A percentile compares a stretch with the other conserved stretches of the same genome.
phyloP scores from a whole-genome alignment of 1,140 invertebrate species.

The Monochamus saltuarius region DNA sequence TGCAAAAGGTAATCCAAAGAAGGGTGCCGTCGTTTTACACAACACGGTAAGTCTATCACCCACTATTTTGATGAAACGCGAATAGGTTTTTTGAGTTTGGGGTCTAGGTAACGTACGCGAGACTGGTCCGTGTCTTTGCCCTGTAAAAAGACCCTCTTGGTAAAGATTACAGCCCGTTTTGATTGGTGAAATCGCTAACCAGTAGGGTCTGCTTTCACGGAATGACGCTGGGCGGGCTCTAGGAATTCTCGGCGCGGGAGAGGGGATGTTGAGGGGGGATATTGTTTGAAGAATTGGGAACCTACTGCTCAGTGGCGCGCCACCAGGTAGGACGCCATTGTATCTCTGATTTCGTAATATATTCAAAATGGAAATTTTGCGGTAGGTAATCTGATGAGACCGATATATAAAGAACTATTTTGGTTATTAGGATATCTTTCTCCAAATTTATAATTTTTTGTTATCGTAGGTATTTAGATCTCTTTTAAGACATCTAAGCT shows the following conservation, averaged over 20 bases:
- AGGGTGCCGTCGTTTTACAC: not conserved
- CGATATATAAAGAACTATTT: not conserved
- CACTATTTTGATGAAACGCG: conserved; percentile 14
- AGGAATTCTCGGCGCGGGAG: conserved; percentile 1
- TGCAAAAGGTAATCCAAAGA: not conserved
- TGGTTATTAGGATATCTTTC: too few species aligned
- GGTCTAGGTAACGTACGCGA: conserved; percentile 33
- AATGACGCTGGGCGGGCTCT: conserved; percentile 10
- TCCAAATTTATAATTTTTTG: too few species aligned
- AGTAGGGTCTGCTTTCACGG: conserved; percentile 27
- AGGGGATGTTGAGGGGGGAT: conserved; percentile 28
- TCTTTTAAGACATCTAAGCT: too few species aligned
- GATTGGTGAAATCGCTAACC: conserved; percentile 34
- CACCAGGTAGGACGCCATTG: conserved; percentile 18
- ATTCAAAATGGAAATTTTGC: conserved; percentile 1
- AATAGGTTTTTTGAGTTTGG: conserved; percentile 25
- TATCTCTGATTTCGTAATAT: not conserved
- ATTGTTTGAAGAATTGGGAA: not conserved
- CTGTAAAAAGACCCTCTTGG: conserved; percentile 42
- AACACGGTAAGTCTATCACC: conserved; percentile 3
- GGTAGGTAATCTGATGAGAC: not conserved
- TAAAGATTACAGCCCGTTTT: conserved; percentile 29
- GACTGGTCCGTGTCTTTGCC: conserved; percentile 39
- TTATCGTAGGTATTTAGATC: too few species aligned
- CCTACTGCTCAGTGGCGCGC: conserved; percentile 27